Evolutionary conservation across 1,140 invertebrate genomes (phyloP).

Genomic region (Eumaeus atala): DNA sequence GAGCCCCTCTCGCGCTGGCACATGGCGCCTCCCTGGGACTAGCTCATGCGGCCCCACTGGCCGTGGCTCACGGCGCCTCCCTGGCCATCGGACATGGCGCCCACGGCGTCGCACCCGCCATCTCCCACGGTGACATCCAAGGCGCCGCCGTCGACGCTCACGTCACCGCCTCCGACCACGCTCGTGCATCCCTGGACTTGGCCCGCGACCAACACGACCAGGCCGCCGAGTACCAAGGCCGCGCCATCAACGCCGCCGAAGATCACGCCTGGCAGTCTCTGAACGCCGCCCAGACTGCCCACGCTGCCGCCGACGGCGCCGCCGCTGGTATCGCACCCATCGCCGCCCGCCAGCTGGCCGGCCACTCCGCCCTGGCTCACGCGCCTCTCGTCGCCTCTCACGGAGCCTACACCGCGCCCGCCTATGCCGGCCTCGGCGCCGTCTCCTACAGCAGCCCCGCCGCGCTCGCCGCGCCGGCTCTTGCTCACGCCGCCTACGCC

Average conservation of each 20-base stretch:
- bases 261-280: conserved; percentile 68
- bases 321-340: conserved; percentile 56
- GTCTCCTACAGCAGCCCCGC: not conserved
- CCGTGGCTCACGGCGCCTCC: conserved; percentile 35
- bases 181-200: conserved; percentile 44
- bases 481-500: not conserved
- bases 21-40: conserved; percentile 35
- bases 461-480: not conserved
- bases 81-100: conserved; percentile 36
- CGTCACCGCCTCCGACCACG: conserved; percentile 43
- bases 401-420: conserved; percentile 1
- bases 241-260: conserved; percentile 72
- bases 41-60: conserved; percentile 36
- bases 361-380: conserved; percentile 4
- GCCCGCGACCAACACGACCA: conserved; percentile 71
- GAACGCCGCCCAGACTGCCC: conserved; percentile 68
- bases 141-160: conserved; percentile 51
- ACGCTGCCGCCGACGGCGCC: conserved; percentile 66
- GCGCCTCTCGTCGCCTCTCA: not conserved
- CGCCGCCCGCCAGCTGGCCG: conserved; percentile 24
- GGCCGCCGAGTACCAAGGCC: conserved; percentile 71
- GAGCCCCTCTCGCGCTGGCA: conserved; percentile 31
- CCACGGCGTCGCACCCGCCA: conserved; percentile 33
- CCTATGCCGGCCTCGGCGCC: not conserved
- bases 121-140: conserved; percentile 42